Evolutionary conservation across 2,797 vertebrate species (phyloP), one percentile per base, ranked within the genome.

Genomic region (Sarcoramphus papa): DNA sequence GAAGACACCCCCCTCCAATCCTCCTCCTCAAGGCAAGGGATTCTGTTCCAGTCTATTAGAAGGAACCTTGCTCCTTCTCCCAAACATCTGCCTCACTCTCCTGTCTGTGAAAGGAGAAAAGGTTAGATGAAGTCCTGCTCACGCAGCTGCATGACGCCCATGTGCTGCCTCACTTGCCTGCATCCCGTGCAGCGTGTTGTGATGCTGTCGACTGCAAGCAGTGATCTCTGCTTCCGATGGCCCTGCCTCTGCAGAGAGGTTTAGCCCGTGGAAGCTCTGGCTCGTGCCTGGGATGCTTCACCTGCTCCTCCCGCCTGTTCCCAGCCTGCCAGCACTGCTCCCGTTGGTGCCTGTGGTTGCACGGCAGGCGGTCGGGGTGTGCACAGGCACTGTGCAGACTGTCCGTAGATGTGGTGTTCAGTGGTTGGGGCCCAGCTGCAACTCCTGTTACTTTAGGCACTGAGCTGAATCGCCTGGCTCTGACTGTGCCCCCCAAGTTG

Each of bases 111-210:
- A 37, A 9, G 22, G 41, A 64, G n/a, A 9, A 30, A 2, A 4
- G 48, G 33, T 33, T 22, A 27, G 40, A 23, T 37, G 33, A 40
- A 41, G 51, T n/a, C 41, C 43, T 64, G 81, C 69, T 64, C 12
- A 10, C n/a, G 23, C 19, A 40, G 50, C 28, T 45, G 40, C 27
- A 2, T 8, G n/a, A 33, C 2, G 7, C 51, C 22, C 1, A 0
- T 37, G 31, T 11, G 54, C 22, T 69, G 37, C 59, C 33, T 33
- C 4, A 5, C 51, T 28, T 6, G 18, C 57, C 33, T 5, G 11
- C 33, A 13, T 14, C 30, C 69, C 19, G 19, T 4, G 24, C n/a
- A 7, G 50, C 15, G 4, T 20, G 31, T 10, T 15, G 43, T 10
- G 24, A 35, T 6, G 41, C 70, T 30, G 15, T 15, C 1, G 2